Evolutionary conservation across 2,797 vertebrate genomes (phyloP).

Genomic region (Ctenopoma kingsleyae): DNA sequence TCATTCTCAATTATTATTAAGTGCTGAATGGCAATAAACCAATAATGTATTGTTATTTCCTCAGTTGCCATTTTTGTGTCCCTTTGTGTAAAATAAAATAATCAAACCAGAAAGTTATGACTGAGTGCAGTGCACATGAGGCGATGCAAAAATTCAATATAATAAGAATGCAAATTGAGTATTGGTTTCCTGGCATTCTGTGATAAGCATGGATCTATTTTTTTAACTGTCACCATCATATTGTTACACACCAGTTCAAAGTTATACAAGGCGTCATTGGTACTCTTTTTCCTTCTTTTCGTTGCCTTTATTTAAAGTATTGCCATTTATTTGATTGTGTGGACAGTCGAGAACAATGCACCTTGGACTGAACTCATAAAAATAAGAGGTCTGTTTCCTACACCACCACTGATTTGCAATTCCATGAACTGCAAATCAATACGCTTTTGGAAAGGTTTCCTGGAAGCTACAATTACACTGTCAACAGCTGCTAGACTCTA

Average conservation of each 20-base stretch:
- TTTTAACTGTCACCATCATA: not conserved
- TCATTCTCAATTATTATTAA: constrained; percentile 12
- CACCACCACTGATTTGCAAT: constrained; percentile 27
- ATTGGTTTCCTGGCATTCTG: no score
- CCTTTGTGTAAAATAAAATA: constrained; percentile 11
- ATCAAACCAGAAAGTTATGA: not conserved
- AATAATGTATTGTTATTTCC: not conserved
- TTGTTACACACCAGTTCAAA: constrained; percentile 17
- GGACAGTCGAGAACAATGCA: constrained; percentile 27
- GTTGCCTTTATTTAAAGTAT: constrained; percentile 11
- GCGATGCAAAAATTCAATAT: not conserved
- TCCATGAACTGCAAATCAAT: constrained; percentile 48
- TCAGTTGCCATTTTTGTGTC: not conserved
- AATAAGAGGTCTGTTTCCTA: constrained; percentile 25
- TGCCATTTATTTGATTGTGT: constrained; percentile 33
- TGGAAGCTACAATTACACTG: constrained; percentile 58
- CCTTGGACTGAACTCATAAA: constrained; percentile 28
- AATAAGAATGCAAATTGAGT: not conserved
- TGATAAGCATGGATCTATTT: constrained; percentile 3
- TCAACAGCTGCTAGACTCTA: constrained; percentile 41
- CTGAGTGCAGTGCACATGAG: not conserved
- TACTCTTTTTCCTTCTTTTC: constrained; percentile 2
- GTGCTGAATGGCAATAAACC: constrained; percentile 11
- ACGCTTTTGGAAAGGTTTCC: constrained; percentile 44
- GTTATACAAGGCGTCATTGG: constrained; percentile 5